Percentiles rank a stretch among this genome's conserved stretches.
Conservation (phyloP, 1,140 invertebrate species). For the Babylonia areolata region DNA sequence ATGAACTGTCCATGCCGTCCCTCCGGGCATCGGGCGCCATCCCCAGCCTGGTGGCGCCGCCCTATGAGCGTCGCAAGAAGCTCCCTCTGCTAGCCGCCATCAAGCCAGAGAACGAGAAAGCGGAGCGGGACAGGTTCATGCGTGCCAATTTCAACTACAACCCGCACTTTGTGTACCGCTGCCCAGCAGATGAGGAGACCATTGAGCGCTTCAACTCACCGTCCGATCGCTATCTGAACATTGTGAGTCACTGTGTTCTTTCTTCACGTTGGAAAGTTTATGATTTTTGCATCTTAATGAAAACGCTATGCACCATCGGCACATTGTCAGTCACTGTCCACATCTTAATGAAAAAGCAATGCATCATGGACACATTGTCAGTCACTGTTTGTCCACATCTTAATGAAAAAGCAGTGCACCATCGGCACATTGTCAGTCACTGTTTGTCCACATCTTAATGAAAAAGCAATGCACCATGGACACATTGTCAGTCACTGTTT, state of each 20-base stretch:
- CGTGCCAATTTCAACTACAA: conserved; percentile 63
- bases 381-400: no score
- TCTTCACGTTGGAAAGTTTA: no score
- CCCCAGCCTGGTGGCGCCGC: not conserved
- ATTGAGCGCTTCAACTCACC: conserved; percentile 57
- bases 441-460: no score
- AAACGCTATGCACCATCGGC: no score
- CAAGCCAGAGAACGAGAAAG: conserved; percentile 63
- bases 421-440: no score
- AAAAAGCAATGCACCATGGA: no score
- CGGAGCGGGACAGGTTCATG: conserved; percentile 63
- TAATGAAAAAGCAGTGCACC: no score
- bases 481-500: no score
- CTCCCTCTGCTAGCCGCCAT: conserved; percentile 61
- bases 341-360: no score
- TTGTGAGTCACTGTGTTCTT: conserved; percentile 53
- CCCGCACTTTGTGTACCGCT: conserved; percentile 61
- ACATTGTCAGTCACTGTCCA: no score
- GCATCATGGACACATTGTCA: no score
- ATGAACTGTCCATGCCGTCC: not conserved
- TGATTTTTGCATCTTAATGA: no score
- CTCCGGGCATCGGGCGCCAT: not conserved
- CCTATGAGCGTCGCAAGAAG: conserved; percentile 52
- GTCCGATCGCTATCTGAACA: conserved; percentile 58
- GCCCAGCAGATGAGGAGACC: conserved; percentile 51